Evolutionary conservation across 2,113 vertebrate species (phyloP).

Genomic region (Callaeas wilsoni): DNA sequence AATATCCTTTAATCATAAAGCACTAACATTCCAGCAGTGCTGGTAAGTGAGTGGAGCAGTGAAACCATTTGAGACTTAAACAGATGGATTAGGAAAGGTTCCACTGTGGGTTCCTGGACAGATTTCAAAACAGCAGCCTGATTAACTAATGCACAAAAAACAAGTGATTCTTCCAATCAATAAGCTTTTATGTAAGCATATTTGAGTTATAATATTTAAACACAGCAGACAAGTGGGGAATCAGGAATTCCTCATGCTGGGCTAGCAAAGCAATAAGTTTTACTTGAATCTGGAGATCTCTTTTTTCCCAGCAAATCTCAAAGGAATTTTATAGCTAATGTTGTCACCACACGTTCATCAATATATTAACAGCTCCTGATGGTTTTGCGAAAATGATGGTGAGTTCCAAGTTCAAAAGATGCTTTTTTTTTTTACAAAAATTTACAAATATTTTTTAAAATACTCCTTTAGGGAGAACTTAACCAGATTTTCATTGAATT

Average conservation of each 20-base stretch:
- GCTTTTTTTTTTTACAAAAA: background rate
- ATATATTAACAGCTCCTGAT: background rate
- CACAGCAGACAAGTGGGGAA: constrained; percentile 42
- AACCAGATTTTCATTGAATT: background rate
- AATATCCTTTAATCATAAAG: constrained; percentile 69
- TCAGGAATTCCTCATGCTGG: constrained; percentile 29
- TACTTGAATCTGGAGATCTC: background rate
- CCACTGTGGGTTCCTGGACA: constrained; percentile 63
- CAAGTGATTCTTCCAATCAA: constrained; percentile 65
- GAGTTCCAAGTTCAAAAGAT: background rate
- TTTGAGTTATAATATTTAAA: constrained; percentile 66
- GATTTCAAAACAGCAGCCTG: constrained; percentile 70
- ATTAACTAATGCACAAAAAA: constrained; percentile 71
- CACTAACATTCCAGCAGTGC: constrained; percentile 66
- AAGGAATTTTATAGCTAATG: background rate
- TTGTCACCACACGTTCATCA: constrained; percentile 16
- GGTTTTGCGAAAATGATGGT: background rate
- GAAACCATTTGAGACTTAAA: constrained; percentile 70
- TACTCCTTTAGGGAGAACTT: background rate
- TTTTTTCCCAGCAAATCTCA: background rate
- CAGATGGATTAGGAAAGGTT: constrained; percentile 69
- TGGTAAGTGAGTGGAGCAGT: constrained; percentile 54
- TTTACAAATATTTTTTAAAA: background rate
- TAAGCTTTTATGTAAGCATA: constrained; percentile 64
- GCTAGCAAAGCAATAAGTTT: constrained; percentile 44